phyloP scores from a whole-genome alignment of 2,113 vertebrate species.

The Nerophis lumbriciformis region DNA sequence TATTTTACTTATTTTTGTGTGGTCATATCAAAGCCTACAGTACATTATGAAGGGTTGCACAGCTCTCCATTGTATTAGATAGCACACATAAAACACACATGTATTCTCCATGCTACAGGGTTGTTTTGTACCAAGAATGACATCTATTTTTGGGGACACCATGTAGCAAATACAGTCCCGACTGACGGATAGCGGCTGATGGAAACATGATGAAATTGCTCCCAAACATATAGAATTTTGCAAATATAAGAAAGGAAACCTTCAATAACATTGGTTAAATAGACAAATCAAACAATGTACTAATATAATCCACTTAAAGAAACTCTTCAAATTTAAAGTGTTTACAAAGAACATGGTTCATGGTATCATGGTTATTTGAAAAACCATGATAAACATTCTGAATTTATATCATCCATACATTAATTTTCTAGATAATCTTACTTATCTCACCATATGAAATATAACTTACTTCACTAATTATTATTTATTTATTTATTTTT shows the following conservation, averaged over 20 bases:
- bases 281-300: neutral
- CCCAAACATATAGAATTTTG: neutral
- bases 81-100: neutral
- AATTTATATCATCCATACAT: too few relatives aligned
- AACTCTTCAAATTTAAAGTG: too few relatives aligned
- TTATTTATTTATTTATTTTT: too few relatives aligned
- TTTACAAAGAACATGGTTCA: too few relatives aligned
- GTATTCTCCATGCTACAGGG: neutral
- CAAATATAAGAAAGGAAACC: neutral
- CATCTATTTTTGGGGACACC: neutral
- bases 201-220: neutral
- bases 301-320: too few relatives aligned
- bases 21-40: neutral
- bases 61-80: neutral
- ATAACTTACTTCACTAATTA: too few relatives aligned
- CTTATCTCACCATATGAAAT: too few relatives aligned
- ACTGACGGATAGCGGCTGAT: neutral
- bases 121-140: neutral
- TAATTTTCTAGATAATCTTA: too few relatives aligned
- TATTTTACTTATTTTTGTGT: conserved; percentile 5
- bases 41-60: conserved; percentile 1
- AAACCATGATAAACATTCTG: too few relatives aligned
- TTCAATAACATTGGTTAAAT: neutral
- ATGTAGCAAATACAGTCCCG: conserved; percentile 1
- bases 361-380: too few relatives aligned